Evolutionary conservation across 1,140 invertebrate species (phyloP), one percentile per base, ranked within the genome.

Genomic region (Hermetia illucens): DNA sequence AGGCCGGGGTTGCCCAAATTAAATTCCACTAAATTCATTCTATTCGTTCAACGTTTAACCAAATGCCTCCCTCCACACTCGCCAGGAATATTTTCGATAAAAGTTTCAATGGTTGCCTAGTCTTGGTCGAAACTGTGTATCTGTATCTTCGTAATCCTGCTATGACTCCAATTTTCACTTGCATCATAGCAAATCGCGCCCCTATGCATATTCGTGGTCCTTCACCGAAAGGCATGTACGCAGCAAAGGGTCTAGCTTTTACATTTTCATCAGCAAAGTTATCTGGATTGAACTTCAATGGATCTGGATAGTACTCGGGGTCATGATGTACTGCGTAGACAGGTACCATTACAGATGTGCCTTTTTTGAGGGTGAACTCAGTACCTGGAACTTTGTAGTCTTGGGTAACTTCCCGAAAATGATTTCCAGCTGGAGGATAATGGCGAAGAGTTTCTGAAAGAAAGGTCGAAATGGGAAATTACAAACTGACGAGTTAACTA

Each of bases 311-410:
- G 24, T 27, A 27, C 24, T 27, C 24, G 8, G 8, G 8, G 24
- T 27, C 24, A n/a, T 27, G 24, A 27, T 27, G 24, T 9, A 27
- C n/a, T 27, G 8, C 24, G n/a, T 27, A 27, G n/a, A 27, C n/a
- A n/a, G 24, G 24, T 9, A n/a, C n/a, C 8, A 9, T 8, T 27
- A 27, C 24, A 27, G 8, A 9, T 8, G 24, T 27, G 24, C 24
- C 24, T 27, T 8, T 8, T n/a, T 27, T 8, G 8, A 27, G 8
- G 8, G n/a, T n/a, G 24, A 27, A 9, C 8, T 27, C 24, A 27
- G 46, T 48, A 3, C 55, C 55, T 9, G 55, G 51, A 8, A 69
- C 45, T 17, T 31, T 53, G 39, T 66, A 68, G 5, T 40, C 29
- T 16, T 35, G 34, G 10, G 21, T 25, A 3, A 45, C 34, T 36